phyloP scores from a whole-genome alignment of 2,797 vertebrate genomes.

The Sciurus vulgaris region DNA sequence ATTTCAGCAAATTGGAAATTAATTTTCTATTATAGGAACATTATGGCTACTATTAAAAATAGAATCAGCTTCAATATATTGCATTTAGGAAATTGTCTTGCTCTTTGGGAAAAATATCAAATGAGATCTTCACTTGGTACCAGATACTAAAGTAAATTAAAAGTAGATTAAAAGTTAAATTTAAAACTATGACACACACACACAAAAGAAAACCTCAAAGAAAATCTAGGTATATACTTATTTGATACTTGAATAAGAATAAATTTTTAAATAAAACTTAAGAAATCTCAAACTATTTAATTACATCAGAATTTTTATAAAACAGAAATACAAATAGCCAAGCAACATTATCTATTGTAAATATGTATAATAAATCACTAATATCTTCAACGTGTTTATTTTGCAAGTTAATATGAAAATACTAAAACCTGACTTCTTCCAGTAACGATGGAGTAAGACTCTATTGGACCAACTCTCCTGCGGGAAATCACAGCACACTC shows the following conservation, averaged over 20 bases:
- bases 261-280: slow-evolving; percentile 12
- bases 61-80: background rate
- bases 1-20: background rate
- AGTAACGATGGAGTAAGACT: background rate
- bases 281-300: background rate
- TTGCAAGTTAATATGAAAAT: background rate
- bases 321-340: background rate
- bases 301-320: background rate
- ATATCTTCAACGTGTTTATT: background rate
- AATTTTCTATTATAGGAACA: slow-evolving; percentile 26
- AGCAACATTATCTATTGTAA: background rate
- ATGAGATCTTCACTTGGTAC: background rate
- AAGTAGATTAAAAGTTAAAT: background rate
- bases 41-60: background rate
- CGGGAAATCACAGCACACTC: background rate
- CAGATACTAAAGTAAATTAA: background rate
- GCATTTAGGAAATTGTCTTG: background rate
- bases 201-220: background rate
- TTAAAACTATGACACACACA: background rate
- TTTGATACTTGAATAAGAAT: background rate
- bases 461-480: background rate
- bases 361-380: background rate
- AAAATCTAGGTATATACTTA: background rate
- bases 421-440: background rate
- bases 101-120: background rate